phyloP scores from a whole-genome alignment of 2,797 vertebrate species.

The Hydrocynus forskahlii region DNA sequence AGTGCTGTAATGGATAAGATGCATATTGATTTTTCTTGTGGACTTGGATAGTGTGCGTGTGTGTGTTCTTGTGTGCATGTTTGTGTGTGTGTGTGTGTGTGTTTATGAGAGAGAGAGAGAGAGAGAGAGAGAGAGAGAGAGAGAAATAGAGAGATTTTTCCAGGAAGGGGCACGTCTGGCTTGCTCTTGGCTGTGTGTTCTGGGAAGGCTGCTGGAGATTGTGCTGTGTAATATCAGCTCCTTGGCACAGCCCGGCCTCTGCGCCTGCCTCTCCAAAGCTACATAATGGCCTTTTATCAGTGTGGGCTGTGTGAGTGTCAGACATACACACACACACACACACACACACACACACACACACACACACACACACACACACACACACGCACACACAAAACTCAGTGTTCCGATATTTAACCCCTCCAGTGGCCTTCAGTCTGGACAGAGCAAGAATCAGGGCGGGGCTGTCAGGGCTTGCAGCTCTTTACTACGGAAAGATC shows the following conservation, averaged over 20 bases:
- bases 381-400: conserved; percentile 32
- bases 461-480: conserved; percentile 34
- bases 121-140: conserved; percentile 22
- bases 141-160: conserved; percentile 44
- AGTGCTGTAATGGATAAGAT: conserved; percentile 69
- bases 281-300: conserved; percentile 58
- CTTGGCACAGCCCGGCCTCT: conserved; percentile 51
- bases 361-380: conserved; percentile 45
- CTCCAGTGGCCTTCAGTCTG: conserved; percentile 45
- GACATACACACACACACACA: conserved; percentile 40
- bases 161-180: conserved; percentile 56
- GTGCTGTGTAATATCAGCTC: conserved; percentile 58
- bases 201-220: conserved; percentile 57
- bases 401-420: conserved; percentile 48
- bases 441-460: conserved; percentile 43
- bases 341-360: conserved; percentile 35
- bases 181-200: conserved; percentile 52
- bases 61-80: not conserved
- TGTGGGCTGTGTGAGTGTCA: conserved; percentile 20
- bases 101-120: too few relatives aligned
- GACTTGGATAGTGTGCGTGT: conserved; percentile 48
- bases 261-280: conserved; percentile 55
- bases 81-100: not conserved
- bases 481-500: conserved; percentile 11
- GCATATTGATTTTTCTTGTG: conserved; percentile 68